Base-by-base conservation (phyloP, 2,113 vertebrate species). In the Antigone vipio region DNA sequence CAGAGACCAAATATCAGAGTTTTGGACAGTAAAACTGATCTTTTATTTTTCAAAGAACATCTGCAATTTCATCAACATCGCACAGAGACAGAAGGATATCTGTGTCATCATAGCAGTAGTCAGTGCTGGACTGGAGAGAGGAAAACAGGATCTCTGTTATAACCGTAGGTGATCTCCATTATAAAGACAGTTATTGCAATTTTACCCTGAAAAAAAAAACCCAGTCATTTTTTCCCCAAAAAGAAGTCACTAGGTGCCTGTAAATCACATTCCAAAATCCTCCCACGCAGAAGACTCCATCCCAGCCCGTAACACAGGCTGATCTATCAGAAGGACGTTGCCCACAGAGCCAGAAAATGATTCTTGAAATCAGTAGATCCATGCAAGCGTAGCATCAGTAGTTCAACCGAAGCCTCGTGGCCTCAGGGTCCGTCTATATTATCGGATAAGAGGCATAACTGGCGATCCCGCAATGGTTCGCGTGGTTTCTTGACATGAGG, bases 381-480 rank as follows among this genome's bases (percentile, higher is more conserved):
- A 3, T 3, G 35, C 23, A 88, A 55, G 67, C 15, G 5, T 5
- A 32, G 49, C 42, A 19, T 22, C 42, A 11, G 68, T 4, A 16
- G 59, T 53, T 30, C 11, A 8, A 22, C 9, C 1, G 42, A 6
- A 15, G 32, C 21, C 35, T 47, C 11, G 3, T 71, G 66, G 59
- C 75, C 21, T 5, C 67, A n/a, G 53, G 79, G 16, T 17, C 47
- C 26, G 1, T 60, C 67, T 97, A 98, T 2, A 98, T 91, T 6
- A 96, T 67, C 2, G 98, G 98, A 9, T 98, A 98, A 3, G 96
- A 98, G 52, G 95, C 14, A 3, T 86, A 98, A 40, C 26, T 98
- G 77, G 98, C 98, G 49, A 98, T 98, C 15, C 98, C 98, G 4
- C 98, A 98, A 11, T 94, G 98, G 89, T 98, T 98, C 9, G 50